phyloP scores from a whole-genome alignment of 2,888 invertebrate genomes.

The Anaspis maculata region DNA sequence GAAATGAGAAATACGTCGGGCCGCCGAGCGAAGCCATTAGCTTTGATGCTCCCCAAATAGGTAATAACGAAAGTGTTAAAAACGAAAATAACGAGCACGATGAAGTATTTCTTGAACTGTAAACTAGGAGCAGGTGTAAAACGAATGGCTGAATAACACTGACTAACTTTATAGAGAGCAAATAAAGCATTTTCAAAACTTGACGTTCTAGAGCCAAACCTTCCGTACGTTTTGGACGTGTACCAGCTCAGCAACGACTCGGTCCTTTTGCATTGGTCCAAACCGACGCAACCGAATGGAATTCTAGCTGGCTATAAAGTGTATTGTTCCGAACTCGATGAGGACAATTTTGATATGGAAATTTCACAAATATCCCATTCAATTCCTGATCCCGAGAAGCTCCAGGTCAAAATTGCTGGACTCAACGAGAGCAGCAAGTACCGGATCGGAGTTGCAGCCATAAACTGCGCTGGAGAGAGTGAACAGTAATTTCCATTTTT shows the following conservation, averaged over 20 bases:
- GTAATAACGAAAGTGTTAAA: slow-evolving; percentile 17
- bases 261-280: slow-evolving; percentile 29
- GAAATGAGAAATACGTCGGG: slow-evolving; percentile 33
- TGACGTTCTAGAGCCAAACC: slow-evolving; percentile 31
- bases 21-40: slow-evolving; percentile 30
- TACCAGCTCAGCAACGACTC: slow-evolving; percentile 26
- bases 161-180: no score
- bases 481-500: no score
- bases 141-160: background rate
- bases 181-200: no score
- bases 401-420: slow-evolving; percentile 30
- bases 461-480: slow-evolving; percentile 33
- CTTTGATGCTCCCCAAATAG: slow-evolving; percentile 33
- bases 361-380: slow-evolving; percentile 6
- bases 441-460: slow-evolving; percentile 27
- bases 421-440: slow-evolving; percentile 26
- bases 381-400: slow-evolving; percentile 25
- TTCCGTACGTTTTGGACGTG: slow-evolving; percentile 26
- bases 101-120: no score
- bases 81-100: background rate
- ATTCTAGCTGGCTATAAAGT: slow-evolving; percentile 30
- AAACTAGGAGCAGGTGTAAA: no score
- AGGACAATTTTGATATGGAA: slow-evolving; percentile 8
- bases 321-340: slow-evolving; percentile 26
- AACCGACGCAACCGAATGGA: slow-evolving; percentile 29